These are phyloP conservation scores for Acarapis woodi DNA, from an alignment of 1,140 invertebrate species.

Conservation along the genomic window DNA sequence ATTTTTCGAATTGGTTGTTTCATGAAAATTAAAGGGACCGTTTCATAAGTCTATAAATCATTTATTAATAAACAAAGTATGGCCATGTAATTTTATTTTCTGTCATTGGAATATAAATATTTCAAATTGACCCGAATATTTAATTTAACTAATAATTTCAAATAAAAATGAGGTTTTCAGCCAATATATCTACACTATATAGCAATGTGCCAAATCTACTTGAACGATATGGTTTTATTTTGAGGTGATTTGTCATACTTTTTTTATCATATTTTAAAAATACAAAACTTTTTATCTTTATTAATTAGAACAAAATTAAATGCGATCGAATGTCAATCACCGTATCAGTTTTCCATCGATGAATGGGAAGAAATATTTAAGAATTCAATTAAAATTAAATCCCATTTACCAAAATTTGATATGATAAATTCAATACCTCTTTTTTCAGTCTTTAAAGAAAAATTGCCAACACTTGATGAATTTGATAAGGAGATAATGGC, in stretches of 20 bases:
- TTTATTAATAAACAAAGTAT: too few species aligned
- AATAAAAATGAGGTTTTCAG: constrained; percentile 4
- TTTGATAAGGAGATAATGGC: constrained; percentile 1
- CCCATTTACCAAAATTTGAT: constrained; percentile 5
- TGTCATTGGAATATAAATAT: too few species aligned
- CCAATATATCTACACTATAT: constrained; percentile 7
- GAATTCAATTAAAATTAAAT: neutral
- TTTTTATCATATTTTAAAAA: constrained; percentile 1
- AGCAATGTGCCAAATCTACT: constrained; percentile 5
- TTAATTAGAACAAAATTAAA: constrained; percentile 5
- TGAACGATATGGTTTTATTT: constrained; percentile 5
- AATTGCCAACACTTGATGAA: constrained; percentile 4
- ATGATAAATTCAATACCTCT: constrained; percentile 7
- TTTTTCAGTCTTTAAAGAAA: neutral
- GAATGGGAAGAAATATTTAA: constrained; percentile 7
- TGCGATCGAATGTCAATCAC: constrained; percentile 9
- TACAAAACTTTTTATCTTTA: neutral
- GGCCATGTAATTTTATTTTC: too few species aligned
- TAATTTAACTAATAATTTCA: neutral
- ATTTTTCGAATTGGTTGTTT: too few species aligned
- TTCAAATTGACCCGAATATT: too few species aligned
- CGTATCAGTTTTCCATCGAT: constrained; percentile 4
- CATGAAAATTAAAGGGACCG: too few species aligned
- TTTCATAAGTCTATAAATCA: too few species aligned
- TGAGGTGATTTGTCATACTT: constrained; percentile 1